A percentile compares a stretch with the other conserved stretches of the same genome.
These are phyloP conservation scores for Cephus sareptanus DNA, from an alignment of 2,888 invertebrate species.

Conservation along the genomic window DNA sequence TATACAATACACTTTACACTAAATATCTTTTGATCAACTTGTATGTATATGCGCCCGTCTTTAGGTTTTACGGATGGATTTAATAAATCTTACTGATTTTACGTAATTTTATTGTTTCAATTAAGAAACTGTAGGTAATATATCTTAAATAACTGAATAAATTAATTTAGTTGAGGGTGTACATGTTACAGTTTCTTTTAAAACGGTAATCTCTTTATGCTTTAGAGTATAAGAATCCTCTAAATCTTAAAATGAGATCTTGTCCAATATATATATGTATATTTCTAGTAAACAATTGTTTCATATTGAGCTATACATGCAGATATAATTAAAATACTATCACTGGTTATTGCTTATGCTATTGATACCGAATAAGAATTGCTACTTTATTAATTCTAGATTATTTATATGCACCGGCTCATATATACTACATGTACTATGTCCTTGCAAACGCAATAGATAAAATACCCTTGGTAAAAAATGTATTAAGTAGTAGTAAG, in stretches of 20 bases:
- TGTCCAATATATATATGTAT: neutral
- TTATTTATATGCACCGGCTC: neutral
- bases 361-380: neutral
- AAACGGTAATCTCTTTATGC: neutral
- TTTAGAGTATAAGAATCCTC: neutral
- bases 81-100: neutral
- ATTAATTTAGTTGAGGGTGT: neutral
- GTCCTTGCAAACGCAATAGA: neutral
- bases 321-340: neutral
- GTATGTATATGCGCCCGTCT: no score
- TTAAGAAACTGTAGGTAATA: neutral
- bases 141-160: neutral
- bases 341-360: neutral
- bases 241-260: neutral
- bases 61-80: neutral
- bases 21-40: no score
- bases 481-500: neutral
- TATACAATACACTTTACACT: neutral
- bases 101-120: neutral
- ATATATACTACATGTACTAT: neutral
- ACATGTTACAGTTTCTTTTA: neutral
- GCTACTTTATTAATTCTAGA: neutral
- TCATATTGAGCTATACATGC: neutral
- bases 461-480: neutral
- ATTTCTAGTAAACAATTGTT: no score